phyloP scores from a whole-genome alignment of 2,113 vertebrate species.

The Colius striatus region DNA sequence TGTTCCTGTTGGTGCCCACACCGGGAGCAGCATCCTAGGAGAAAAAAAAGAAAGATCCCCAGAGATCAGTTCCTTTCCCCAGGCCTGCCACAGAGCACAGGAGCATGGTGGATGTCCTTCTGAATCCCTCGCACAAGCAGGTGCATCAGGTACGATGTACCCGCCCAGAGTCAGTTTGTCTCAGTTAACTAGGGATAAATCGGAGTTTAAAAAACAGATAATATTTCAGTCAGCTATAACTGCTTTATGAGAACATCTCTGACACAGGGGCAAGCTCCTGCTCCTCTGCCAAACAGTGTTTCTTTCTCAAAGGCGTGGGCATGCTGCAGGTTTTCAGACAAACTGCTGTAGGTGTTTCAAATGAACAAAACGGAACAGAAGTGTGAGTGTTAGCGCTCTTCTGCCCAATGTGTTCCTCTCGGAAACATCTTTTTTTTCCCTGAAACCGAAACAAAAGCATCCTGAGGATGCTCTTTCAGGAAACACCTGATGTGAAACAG shows the following conservation, averaged over 20 bases:
- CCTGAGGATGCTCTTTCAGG: not conserved
- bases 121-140: not conserved
- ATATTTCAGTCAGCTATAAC: not conserved
- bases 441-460: not conserved
- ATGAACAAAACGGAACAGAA: not conserved
- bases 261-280: not conserved
- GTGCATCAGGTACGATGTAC: no score
- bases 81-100: not conserved
- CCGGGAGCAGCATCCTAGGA: rapidly evolving
- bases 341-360: not conserved
- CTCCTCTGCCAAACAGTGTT: not conserved
- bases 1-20: rapidly evolving
- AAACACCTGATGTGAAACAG: constrained; percentile 16
- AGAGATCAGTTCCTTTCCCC: not conserved
- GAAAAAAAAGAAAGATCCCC: not conserved
- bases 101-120: not conserved
- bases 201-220: not conserved
- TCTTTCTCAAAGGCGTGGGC: not conserved
- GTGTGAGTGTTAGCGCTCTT: not conserved
- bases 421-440: not conserved
- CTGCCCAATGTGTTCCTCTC: not conserved
- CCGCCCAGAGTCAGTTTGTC: not conserved
- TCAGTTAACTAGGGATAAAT: not conserved
- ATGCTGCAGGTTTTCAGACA: not conserved
- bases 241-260: not conserved